Evolutionary conservation across 2,888 invertebrate genomes (phyloP).

Genomic region (Archaeoteleia sp.): DNA sequence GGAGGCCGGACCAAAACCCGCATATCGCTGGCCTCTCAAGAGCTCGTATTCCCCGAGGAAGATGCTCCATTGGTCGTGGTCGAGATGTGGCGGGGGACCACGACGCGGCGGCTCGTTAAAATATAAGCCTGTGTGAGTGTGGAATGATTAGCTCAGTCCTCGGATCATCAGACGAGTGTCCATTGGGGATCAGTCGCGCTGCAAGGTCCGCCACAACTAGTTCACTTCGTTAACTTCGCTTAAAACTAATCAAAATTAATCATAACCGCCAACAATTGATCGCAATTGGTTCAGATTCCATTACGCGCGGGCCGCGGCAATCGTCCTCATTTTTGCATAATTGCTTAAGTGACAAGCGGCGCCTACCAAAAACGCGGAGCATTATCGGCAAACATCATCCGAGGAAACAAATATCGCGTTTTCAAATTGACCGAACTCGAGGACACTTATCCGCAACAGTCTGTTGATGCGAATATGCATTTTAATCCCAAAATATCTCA

Average conservation of each 20-base stretch:
- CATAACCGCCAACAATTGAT: conserved; percentile 73
- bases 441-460: neutral
- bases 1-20: conserved; percentile 62
- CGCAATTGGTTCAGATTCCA: conserved; percentile 73
- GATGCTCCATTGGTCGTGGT: conserved; percentile 65
- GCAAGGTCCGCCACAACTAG: conserved; percentile 66
- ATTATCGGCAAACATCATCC: neutral
- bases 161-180: conserved; percentile 64
- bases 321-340: conserved; percentile 54
- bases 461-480: too few relatives aligned
- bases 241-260: conserved; percentile 74
- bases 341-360: conserved; percentile 53
- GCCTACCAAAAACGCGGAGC: conserved; percentile 39
- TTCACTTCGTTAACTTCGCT: conserved; percentile 71
- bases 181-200: conserved; percentile 63
- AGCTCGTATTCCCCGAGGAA: conserved; percentile 37
- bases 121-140: conserved; percentile 73
- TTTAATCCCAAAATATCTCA: neutral
- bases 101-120: conserved; percentile 64
- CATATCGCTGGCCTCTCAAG: conserved; percentile 58
- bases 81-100: conserved; percentile 66
- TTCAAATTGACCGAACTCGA: neutral
- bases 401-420: too few relatives aligned
- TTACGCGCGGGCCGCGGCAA: conserved; percentile 62
- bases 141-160: conserved; percentile 70